A percentile compares a stretch with the other conserved stretches of the same genome.
These are phyloP conservation scores for Apostichopus californicus DNA, from an alignment of 35 echinoderm and acorn worm species.

Conservation along the genomic window DNA sequence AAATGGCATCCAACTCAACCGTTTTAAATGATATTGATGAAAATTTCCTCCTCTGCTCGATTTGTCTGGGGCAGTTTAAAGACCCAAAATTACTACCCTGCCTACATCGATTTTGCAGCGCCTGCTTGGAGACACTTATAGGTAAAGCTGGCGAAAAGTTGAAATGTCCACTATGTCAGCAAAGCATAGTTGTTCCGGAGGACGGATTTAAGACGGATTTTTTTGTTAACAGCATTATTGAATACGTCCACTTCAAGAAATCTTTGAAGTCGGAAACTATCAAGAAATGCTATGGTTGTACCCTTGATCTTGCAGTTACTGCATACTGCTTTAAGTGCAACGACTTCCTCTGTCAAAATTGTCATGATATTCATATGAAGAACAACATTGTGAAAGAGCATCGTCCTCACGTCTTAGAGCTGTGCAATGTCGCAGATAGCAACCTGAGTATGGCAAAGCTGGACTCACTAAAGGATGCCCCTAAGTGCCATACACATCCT, in stretches of 20 bases:
- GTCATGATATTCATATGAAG: neutral
- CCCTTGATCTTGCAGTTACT: neutral
- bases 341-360: neutral
- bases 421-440: neutral
- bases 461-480: neutral
- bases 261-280: neutral
- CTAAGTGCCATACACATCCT: neutral
- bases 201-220: constrained; percentile 4
- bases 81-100: constrained; percentile 6
- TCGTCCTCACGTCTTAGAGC: neutral
- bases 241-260: neutral
- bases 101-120: constrained; percentile 5
- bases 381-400: constrained; percentile 22
- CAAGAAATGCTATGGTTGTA: neutral
- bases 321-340: constrained; percentile 45
- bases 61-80: neutral
- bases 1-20: neutral
- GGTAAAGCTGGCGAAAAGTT: neutral
- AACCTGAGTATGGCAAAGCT: constrained; percentile 8
- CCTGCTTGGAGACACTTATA: neutral
- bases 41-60: neutral
- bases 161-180: neutral
- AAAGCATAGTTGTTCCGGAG: neutral
- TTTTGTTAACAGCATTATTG: neutral
- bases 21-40: constrained; percentile 2